Evolutionary conservation across 1,140 invertebrate genomes (phyloP), one percentile per base, ranked within the genome.

Genomic region (Drosophila bocki): DNA sequence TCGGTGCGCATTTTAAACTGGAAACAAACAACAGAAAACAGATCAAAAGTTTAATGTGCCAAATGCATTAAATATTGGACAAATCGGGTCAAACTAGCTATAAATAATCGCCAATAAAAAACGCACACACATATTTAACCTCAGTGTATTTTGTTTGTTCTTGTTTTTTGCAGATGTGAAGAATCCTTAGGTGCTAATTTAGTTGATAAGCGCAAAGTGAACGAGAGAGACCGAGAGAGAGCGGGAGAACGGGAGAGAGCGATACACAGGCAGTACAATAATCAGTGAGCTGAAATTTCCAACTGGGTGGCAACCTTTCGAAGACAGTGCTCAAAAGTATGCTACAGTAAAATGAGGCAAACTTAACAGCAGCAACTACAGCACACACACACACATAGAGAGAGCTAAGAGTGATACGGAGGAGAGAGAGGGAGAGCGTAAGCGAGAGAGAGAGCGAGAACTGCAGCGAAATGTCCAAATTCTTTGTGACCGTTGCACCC

Each of bases 151-250:
- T 72, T 26, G 13, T 54, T 53, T 41, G 11, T 67, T 58, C 72
- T 39, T 37, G 3, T 37, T 54, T 56, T 61, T 92, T 92, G 56
- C 91, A 92, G 91, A 92, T 92, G 82, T 87, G 78, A 92, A 87
- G 78, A 92, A 92, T 92, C 91, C 85, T 70, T 92, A 91, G 91
- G 91, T 92, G 91, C 91, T 92, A 92, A 92, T 88, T 91, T 92
- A 92, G 91, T 87, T 78, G 81, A 87, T 92, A 91, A 92, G 91
- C 67, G 70, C 69, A 84, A 92, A 82, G 54, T 62, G 32, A 69
- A 11, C 12, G 22, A 50, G 29, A 41, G 3, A n/a, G 41, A 56
- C 2, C 7, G 17, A 35, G 37, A 45, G 39, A 48, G 17, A 72
- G 54, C 37, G 45, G 13, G 26, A 51, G 51, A 54, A 15, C 32